Percentiles rank a stretch among this genome's conserved stretches.
These are phyloP conservation scores for Diorhabda elongata DNA, from an alignment of 1,140 invertebrate species.

Conservation along the genomic window DNA sequence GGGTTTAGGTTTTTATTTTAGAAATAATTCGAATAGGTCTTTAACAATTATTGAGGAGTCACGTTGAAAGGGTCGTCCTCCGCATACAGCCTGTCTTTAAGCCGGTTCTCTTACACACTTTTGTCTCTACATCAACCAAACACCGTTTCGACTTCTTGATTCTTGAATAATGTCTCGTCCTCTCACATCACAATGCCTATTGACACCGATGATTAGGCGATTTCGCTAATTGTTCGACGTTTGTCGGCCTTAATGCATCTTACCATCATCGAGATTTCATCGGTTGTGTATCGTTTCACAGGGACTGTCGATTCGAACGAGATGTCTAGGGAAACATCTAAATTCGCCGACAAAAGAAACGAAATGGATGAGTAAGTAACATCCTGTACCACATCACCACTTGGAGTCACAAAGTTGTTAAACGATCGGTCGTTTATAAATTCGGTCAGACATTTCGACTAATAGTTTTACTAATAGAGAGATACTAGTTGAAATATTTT, in stretches of 20 bases:
- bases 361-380: constrained; percentile 2
- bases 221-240: constrained; percentile 1
- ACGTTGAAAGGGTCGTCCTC: too few relatives aligned
- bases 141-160: background rate
- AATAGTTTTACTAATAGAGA: too few relatives aligned
- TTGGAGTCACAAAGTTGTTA: background rate
- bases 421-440: too few relatives aligned
- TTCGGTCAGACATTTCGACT: too few relatives aligned
- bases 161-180: constrained; percentile 2
- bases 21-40: too few relatives aligned
- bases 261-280: background rate
- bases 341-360: constrained; percentile 10
- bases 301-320: background rate
- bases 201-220: constrained; percentile 1
- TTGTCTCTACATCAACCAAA: background rate
- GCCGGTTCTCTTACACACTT: background rate
- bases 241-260: constrained; percentile 1
- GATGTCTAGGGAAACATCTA: constrained; percentile 4
- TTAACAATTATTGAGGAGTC: too few relatives aligned
- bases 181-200: background rate
- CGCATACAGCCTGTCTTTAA: too few relatives aligned
- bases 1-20: too few relatives aligned
- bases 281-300: background rate
- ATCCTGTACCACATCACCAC: constrained; percentile 6
- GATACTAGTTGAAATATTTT: too few relatives aligned